phyloP scores from a whole-genome alignment of 37 sponge, comb jelly and placozoan species.

The Bolinopsis microptera region DNA sequence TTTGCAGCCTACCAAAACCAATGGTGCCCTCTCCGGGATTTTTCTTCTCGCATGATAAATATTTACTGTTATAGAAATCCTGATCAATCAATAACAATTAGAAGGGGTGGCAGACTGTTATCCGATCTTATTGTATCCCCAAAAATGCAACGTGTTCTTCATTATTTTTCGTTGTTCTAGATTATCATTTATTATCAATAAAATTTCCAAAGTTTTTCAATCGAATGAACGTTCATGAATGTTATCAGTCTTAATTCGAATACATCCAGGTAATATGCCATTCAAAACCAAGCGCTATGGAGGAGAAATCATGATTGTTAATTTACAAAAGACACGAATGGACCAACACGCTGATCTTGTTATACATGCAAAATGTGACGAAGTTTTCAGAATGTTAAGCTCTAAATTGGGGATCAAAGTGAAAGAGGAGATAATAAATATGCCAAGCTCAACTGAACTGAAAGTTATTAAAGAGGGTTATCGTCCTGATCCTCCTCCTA shows the following conservation, averaged over 20 bases:
- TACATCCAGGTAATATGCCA: not conserved
- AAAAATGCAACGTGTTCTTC: too few species aligned
- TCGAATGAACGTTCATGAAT: too few species aligned
- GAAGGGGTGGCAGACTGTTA: too few species aligned
- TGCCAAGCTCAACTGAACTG: not conserved
- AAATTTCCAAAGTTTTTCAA: too few species aligned
- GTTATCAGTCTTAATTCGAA: too few species aligned
- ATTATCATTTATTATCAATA: too few species aligned
- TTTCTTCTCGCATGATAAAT: conserved; percentile 76
- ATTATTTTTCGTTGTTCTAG: too few species aligned
- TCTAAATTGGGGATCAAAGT: conserved; percentile 67
- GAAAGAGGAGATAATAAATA: not conserved
- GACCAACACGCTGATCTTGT: conserved; percentile 82
- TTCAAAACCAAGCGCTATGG: conserved; percentile 33
- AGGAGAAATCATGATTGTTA: conserved; percentile 25
- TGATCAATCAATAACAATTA: too few species aligned
- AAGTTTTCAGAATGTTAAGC: conserved; percentile 78
- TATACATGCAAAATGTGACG: conserved; percentile 87
- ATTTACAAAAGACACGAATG: conserved; percentile 65
- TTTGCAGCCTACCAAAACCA: too few species aligned
- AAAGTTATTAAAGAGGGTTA: not conserved
- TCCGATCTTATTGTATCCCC: too few species aligned
- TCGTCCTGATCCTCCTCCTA: conserved; percentile 17
- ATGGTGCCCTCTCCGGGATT: too few species aligned
- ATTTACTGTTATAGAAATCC: too few species aligned